phyloP scores from a whole-genome alignment of 2,797 vertebrate genomes.

The Tapirus indicus region DNA sequence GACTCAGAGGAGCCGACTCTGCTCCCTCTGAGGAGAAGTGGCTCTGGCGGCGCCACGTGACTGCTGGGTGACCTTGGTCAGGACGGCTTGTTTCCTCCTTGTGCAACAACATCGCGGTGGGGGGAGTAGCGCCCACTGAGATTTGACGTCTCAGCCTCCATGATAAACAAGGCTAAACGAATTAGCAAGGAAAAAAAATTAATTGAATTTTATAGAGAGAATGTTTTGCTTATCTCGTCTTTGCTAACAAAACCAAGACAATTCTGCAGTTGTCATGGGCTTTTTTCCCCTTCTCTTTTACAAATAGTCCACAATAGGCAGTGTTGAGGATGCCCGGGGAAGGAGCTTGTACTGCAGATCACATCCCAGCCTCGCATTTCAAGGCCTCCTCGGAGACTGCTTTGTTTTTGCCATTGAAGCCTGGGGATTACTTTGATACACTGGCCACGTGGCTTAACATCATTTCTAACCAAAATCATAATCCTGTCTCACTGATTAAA shows the following conservation, averaged over 20 bases:
- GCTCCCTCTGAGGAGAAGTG: not conserved
- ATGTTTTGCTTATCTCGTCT: slow-evolving; percentile 71
- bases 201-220: slow-evolving; percentile 76
- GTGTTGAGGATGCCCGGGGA: not conserved
- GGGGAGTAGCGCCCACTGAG: not conserved
- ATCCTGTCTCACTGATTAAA: slow-evolving; percentile 60
- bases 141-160: slow-evolving; percentile 35
- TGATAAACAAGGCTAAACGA: slow-evolving; percentile 71
- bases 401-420: slow-evolving; percentile 67
- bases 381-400: slow-evolving; percentile 21
- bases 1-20: no score
- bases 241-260: slow-evolving; percentile 69
- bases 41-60: slow-evolving; percentile 38
- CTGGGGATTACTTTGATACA: slow-evolving; percentile 54
- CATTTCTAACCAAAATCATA: slow-evolving; percentile 71
- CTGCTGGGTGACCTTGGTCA: slow-evolving; percentile 69
- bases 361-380: slow-evolving; percentile 16
- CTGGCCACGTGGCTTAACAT: slow-evolving; percentile 67
- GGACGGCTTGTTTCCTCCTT: not conserved
- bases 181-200: slow-evolving; percentile 68
- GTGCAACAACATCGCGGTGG: not conserved
- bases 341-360: slow-evolving; percentile 21
- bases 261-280: not conserved
- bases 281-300: not conserved
- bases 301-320: not conserved